Percentiles rank a stretch among this genome's conserved stretches.
Evolutionary conservation across 2,888 invertebrate genomes (phyloP).

Genomic region (Sycophila texana): DNA sequence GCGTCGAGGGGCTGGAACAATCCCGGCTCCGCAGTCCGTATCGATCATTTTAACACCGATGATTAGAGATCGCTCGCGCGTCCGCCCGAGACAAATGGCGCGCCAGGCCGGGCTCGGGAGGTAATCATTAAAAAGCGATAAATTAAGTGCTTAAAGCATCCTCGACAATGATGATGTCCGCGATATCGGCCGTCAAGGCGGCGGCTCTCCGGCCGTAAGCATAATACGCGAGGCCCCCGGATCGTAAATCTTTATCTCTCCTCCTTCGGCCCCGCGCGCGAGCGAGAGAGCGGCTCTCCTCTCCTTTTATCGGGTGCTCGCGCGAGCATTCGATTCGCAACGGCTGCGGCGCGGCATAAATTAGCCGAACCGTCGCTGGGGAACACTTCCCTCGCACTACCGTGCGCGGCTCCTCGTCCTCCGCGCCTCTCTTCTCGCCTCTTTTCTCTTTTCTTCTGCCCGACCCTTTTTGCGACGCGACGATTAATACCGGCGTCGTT

Average conservation of each 20-base stretch:
- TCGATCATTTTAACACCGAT: no score
- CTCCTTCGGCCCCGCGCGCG: no score
- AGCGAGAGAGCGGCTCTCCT: background rate
- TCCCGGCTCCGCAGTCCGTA: no score
- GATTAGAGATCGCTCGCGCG: no score
- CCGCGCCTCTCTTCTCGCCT: background rate
- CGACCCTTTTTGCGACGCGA: background rate
- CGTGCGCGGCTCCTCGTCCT: slow-evolving; percentile 10
- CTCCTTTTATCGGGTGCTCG: background rate
- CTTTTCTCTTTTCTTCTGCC: no score
- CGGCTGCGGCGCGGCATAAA: slow-evolving; percentile 43
- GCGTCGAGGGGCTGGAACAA: no score
- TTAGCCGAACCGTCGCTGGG: slow-evolving; percentile 30
- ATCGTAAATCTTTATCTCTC: slow-evolving; percentile 49
- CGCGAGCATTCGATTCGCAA: slow-evolving; percentile 31
- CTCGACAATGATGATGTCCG: slow-evolving; percentile 38
- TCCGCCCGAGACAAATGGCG: no score
- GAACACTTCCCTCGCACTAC: slow-evolving; percentile 46
- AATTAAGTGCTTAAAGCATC: slow-evolving; percentile 40
- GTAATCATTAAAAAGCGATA: slow-evolving; percentile 52
- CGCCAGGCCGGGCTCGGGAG: no score
- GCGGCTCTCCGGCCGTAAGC: background rate
- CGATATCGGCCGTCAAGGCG: slow-evolving; percentile 2
- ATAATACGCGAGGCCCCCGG: slow-evolving; percentile 25
- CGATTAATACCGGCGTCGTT: slow-evolving; percentile 54